phyloP scores from a whole-genome alignment of 1,140 invertebrate species.

The Ips typographus region DNA sequence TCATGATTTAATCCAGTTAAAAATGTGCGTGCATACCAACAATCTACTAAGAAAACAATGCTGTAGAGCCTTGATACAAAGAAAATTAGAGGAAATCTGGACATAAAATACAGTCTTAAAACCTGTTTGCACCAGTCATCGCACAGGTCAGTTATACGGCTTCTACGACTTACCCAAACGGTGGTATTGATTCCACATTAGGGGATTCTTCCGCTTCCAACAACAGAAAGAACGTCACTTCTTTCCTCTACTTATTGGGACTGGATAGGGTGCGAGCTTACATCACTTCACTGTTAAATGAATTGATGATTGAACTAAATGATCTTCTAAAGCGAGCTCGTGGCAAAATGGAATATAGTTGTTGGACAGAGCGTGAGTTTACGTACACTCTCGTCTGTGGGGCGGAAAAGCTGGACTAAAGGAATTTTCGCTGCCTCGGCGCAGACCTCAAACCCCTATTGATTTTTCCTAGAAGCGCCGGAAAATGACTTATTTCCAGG shows the following conservation, averaged over 20 bases:
- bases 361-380: not conserved
- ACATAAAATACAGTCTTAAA: not conserved
- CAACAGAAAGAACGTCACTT: slow-evolving; percentile 12
- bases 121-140: slow-evolving; percentile 16
- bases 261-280: too few relatives aligned
- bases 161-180: slow-evolving; percentile 35
- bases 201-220: slow-evolving; percentile 28
- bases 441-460: slow-evolving; percentile 36
- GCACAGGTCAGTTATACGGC: slow-evolving; percentile 36
- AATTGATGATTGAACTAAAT: not conserved
- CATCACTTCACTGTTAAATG: not conserved
- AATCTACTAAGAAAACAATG: too few relatives aligned
- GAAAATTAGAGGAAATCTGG: too few relatives aligned
- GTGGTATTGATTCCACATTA: slow-evolving; percentile 39
- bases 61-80: too few relatives aligned
- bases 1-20: too few relatives aligned
- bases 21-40: too few relatives aligned
- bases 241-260: too few relatives aligned
- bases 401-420: slow-evolving; percentile 31
- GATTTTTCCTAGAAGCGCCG: slow-evolving; percentile 37
- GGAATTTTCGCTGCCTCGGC: slow-evolving; percentile 29
- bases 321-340: not conserved
- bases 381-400: slow-evolving; percentile 6
- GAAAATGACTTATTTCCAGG: slow-evolving; percentile 33
- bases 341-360: not conserved